These are phyloP conservation scores for Coenobita brevimanus DNA, from an alignment of 1,140 invertebrate species.

Conservation along the genomic window DNA sequence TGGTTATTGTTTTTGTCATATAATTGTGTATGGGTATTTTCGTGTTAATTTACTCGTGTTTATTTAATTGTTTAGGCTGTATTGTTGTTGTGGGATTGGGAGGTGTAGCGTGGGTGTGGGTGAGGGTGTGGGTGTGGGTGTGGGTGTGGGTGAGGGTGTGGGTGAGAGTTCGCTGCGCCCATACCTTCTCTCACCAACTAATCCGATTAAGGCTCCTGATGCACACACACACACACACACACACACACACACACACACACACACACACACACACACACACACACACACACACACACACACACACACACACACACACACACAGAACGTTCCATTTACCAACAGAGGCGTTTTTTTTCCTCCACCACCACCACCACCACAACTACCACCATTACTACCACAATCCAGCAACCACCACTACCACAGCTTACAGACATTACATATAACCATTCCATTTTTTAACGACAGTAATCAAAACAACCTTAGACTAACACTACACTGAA, in stretches of 20 bases:
- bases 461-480: too few relatives aligned
- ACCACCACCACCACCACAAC: too few relatives aligned
- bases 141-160: background rate
- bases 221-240: constrained; percentile 15
- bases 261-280: constrained; percentile 36
- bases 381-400: too few relatives aligned
- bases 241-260: constrained; percentile 36
- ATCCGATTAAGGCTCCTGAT: constrained; percentile 10
- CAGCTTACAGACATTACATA: too few relatives aligned
- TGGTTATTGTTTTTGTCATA: too few relatives aligned
- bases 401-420: background rate
- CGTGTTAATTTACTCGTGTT: too few relatives aligned
- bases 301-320: constrained; percentile 25
- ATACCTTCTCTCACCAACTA: constrained; percentile 10
- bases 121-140: background rate
- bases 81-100: background rate
- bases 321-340: background rate
- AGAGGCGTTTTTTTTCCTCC: too few relatives aligned
- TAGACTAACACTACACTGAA: too few relatives aligned
- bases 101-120: background rate
- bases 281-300: constrained; percentile 24
- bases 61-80: too few relatives aligned
- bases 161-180: background rate
- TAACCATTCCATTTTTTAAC: too few relatives aligned
- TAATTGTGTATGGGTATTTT: too few relatives aligned